These are phyloP conservation scores for Hydropsyche betteni DNA, from an alignment of 2,888 invertebrate genomes.

Conservation along the genomic window DNA sequence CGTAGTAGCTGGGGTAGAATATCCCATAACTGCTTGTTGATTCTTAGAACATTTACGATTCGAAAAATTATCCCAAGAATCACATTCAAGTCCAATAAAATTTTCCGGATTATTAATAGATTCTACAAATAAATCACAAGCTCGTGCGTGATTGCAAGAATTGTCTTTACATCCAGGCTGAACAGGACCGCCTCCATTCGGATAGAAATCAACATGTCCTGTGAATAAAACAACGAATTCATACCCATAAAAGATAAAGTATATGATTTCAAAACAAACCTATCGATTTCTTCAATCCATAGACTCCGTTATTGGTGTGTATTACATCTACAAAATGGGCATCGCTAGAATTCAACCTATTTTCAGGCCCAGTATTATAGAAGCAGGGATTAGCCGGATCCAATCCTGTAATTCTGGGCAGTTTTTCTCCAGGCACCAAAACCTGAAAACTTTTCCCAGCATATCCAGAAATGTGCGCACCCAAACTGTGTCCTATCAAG, in stretches of 20 bases:
- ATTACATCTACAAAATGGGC: slow-evolving; percentile 65
- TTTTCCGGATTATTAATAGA: slow-evolving; percentile 37
- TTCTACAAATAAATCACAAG: slow-evolving; percentile 40
- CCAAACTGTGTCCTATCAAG: slow-evolving; percentile 52
- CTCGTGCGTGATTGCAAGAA: slow-evolving; percentile 45
- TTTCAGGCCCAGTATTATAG: slow-evolving; percentile 54
- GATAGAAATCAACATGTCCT: slow-evolving; percentile 63
- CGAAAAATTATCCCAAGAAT: slow-evolving; percentile 27
- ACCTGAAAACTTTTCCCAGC: slow-evolving; percentile 48
- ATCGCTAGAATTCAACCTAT: slow-evolving; percentile 59
- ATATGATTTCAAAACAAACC: slow-evolving; percentile 53
- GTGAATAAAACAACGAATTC: too few relatives aligned
- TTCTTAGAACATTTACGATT: slow-evolving; percentile 25
- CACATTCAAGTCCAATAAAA: slow-evolving; percentile 43
- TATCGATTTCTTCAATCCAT: slow-evolving; percentile 59
- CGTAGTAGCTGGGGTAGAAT: neutral
- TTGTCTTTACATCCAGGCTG: slow-evolving; percentile 61
- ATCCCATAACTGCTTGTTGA: slow-evolving; percentile 40
- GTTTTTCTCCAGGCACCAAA: slow-evolving; percentile 31
- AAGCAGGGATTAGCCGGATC: slow-evolving; percentile 66
- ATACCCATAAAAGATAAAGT: too few relatives aligned
- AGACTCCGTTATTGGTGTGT: slow-evolving; percentile 63
- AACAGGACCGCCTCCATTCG: slow-evolving; percentile 63
- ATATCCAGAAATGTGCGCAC: slow-evolving; percentile 49
- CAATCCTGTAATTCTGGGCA: slow-evolving; percentile 56